Evolutionary conservation across 2,888 invertebrate genomes (phyloP).

Genomic region (Microdon myrmicae): DNA sequence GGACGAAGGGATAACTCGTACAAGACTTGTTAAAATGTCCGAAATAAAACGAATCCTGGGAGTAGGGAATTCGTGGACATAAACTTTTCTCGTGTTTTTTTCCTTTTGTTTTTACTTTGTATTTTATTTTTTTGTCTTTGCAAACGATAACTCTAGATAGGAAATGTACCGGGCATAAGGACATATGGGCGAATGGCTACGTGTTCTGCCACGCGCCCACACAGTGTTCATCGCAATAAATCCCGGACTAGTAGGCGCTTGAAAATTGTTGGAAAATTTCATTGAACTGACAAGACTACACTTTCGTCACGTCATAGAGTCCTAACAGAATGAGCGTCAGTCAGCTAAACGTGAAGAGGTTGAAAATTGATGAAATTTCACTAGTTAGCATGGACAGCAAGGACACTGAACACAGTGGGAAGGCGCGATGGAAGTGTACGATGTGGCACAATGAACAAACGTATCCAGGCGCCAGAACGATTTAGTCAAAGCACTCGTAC

Average conservation of each 20-base stretch:
- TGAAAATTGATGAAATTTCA: constrained; percentile 38
- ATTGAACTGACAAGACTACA: constrained; percentile 35
- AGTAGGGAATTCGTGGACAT: too few relatives aligned
- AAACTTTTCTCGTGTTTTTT: too few relatives aligned
- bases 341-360: constrained; percentile 40
- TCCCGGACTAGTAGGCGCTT: constrained; percentile 28
- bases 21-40: constrained; percentile 36
- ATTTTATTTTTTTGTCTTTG: too few relatives aligned
- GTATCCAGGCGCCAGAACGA: too few relatives aligned
- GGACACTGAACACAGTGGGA: neutral
- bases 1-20: constrained; percentile 10
- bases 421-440: neutral
- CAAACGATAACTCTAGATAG: constrained; percentile 31
- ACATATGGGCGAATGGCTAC: constrained; percentile 27
- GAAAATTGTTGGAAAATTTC: constrained; percentile 44
- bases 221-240: constrained; percentile 21
- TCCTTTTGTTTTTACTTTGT: too few relatives aligned
- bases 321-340: constrained; percentile 26
- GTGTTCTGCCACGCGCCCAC: constrained; percentile 14
- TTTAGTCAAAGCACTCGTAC: too few relatives aligned
- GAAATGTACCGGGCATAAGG: constrained; percentile 37
- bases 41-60: constrained; percentile 16
- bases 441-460: too few relatives aligned
- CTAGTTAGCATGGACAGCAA: neutral
- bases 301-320: constrained; percentile 41